These are phyloP conservation scores for Heteropelma amictum DNA, from an alignment of 2,888 invertebrate species.

Conservation along the genomic window DNA sequence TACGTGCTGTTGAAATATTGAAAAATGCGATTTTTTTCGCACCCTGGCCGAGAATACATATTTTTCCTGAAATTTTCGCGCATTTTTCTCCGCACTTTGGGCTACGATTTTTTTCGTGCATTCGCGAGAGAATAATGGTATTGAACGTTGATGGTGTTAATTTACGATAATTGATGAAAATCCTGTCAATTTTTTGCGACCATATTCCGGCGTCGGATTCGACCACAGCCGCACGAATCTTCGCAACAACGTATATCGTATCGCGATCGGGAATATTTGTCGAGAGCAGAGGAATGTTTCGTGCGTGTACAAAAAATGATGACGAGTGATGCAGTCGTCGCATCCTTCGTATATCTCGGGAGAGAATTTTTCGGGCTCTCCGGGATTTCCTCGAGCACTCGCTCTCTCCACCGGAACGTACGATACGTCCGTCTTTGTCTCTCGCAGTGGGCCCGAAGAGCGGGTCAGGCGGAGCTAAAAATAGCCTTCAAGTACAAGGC, in stretches of 20 bases:
- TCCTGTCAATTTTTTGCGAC: too few species aligned
- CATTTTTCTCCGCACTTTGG: too few species aligned
- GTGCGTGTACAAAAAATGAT: background rate
- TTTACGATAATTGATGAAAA: too few species aligned
- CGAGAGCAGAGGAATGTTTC: background rate
- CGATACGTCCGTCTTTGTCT: conserved; percentile 19
- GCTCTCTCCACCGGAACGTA: background rate
- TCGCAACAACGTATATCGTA: background rate
- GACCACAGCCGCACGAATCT: too few species aligned
- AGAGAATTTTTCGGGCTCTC: background rate
- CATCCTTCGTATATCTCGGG: background rate
- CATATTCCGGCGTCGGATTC: too few species aligned
- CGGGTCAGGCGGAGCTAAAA: conserved; percentile 38
- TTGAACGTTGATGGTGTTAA: too few species aligned
- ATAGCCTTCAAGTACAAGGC: conserved; percentile 49
- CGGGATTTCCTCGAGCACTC: conserved; percentile 30
- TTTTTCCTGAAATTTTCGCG: too few species aligned
- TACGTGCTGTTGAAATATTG: too few species aligned
- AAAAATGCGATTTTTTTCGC: too few species aligned
- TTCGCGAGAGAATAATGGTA: too few species aligned
- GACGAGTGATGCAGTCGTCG: background rate
- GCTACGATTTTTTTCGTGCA: too few species aligned
- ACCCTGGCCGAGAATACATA: too few species aligned
- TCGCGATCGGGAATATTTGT: background rate
- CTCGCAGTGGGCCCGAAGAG: conserved; percentile 28